Evolutionary conservation across 1,140 invertebrate species (phyloP).

Genomic region (Drosophila kanapiae): DNA sequence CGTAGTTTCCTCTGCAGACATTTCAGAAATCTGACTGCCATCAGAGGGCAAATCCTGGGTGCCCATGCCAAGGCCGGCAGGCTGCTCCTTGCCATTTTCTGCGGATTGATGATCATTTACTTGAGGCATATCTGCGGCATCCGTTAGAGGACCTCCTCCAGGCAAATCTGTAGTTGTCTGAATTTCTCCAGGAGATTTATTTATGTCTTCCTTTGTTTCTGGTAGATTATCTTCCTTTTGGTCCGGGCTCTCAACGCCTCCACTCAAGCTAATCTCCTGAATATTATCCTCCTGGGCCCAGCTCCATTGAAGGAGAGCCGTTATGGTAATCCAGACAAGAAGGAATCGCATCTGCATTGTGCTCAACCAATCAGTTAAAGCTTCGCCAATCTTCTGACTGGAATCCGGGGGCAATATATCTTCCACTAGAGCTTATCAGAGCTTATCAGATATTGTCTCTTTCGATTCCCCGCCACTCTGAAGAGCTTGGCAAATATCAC

Average conservation of each 20-base stretch:
- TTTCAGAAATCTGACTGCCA: not conserved
- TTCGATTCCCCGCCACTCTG: conserved; percentile 23
- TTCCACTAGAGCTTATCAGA: conserved; percentile 11
- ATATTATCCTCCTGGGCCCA: conserved; percentile 32
- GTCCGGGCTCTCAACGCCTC: not conserved
- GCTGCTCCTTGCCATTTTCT: not conserved
- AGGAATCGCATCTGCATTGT: conserved; percentile 39
- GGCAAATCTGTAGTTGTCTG: not conserved
- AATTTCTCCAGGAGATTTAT: too few species aligned
- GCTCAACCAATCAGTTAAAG: conserved; percentile 18
- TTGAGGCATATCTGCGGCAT: not conserved
- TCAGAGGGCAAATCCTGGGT: not conserved
- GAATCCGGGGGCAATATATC: not conserved
- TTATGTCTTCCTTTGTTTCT: not conserved
- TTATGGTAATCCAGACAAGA: conserved; percentile 39
- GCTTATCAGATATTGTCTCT: conserved; percentile 40
- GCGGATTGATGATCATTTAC: not conserved
- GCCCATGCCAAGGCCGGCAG: not conserved
- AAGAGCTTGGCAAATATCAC: conserved; percentile 58
- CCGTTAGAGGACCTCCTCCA: too few species aligned
- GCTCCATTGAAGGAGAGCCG: conserved; percentile 38
- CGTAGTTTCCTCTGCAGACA: not conserved
- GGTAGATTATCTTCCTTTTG: not conserved
- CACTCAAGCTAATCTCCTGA: conserved; percentile 15
- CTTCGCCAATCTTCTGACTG: conserved; percentile 24